Evolutionary conservation across 2,888 invertebrate species (phyloP).

Genomic region (Ferrisia virgata): DNA sequence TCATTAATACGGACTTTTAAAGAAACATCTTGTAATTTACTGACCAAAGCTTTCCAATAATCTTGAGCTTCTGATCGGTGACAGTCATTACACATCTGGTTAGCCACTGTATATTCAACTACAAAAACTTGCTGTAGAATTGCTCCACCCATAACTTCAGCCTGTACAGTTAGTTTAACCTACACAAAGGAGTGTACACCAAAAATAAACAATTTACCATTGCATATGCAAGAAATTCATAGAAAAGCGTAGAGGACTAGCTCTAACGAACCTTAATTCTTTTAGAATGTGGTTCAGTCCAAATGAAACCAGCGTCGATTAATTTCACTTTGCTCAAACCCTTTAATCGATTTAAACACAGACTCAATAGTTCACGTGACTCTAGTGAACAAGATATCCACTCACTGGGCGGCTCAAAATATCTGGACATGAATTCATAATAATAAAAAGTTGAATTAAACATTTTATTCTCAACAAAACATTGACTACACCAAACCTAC

Average conservation of each 20-base stretch:
- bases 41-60: slow-evolving; percentile 85
- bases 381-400: slow-evolving; percentile 85
- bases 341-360: slow-evolving; percentile 90
- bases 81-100: slow-evolving; percentile 97
- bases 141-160: slow-evolving; percentile 87
- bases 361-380: slow-evolving; percentile 80
- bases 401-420: slow-evolving; percentile 85
- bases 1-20: no score
- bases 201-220: background rate
- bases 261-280: slow-evolving; percentile 76
- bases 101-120: slow-evolving; percentile 85
- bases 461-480: background rate
- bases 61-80: slow-evolving; percentile 96
- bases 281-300: slow-evolving; percentile 99
- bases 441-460: background rate
- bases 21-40: slow-evolving; percentile 41
- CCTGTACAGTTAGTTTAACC: slow-evolving; percentile 90
- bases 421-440: slow-evolving; percentile 56
- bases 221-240: background rate
- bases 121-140: slow-evolving; percentile 91
- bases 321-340: slow-evolving; percentile 85
- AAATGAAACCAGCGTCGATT: slow-evolving; percentile 93
- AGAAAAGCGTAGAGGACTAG: background rate
- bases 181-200: slow-evolving; percentile 51
- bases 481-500: no score